phyloP scores from a whole-genome alignment of 2,113 vertebrate genomes.

The Eira barbara region DNA sequence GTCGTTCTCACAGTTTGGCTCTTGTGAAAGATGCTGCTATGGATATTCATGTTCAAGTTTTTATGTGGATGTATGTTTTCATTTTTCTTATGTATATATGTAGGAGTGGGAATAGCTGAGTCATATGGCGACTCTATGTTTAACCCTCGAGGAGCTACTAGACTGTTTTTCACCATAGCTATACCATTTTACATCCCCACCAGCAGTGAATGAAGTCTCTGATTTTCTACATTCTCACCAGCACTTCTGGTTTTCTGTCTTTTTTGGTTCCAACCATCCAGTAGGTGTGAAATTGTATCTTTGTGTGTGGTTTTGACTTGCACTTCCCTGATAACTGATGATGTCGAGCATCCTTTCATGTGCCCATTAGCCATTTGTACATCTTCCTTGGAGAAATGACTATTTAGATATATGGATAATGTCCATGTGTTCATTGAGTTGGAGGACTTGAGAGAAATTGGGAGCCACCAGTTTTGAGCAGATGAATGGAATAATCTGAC shows the following conservation, averaged over 20 bases:
- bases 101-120: not conserved
- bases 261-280: not conserved
- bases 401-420: not conserved
- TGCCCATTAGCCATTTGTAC: not conserved
- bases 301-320: not conserved
- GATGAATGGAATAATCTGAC: not conserved
- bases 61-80: not conserved
- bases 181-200: not conserved
- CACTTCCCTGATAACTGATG: not conserved
- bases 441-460: not conserved
- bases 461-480: not conserved
- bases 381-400: not conserved
- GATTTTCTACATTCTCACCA: not conserved
- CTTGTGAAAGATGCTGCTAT: not conserved
- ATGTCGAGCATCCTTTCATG: not conserved
- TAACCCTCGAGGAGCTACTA: not conserved
- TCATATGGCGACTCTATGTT: not conserved
- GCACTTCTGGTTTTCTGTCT: not conserved
- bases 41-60: not conserved
- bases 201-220: not conserved
- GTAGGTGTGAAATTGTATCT: not conserved
- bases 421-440: not conserved
- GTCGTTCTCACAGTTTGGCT: not conserved
- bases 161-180: not conserved
- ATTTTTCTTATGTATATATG: not conserved